Base-by-base conservation (phyloP, 2,797 vertebrate species). In the Streptopelia turtur region DNA sequence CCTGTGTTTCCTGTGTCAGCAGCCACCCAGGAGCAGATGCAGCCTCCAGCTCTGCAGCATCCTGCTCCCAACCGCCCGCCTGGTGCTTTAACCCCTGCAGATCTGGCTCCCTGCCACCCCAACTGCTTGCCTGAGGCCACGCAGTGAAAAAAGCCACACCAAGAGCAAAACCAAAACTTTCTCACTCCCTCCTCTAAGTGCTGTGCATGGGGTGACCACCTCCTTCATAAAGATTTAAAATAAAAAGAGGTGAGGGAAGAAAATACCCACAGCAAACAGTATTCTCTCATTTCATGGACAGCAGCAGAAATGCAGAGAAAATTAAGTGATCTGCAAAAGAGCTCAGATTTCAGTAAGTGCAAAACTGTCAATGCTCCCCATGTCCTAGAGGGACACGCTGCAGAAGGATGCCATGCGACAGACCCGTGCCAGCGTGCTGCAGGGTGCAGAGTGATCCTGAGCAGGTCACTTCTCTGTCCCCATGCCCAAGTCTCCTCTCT, bases 11-110 rank as follows among this genome's bases (percentile, higher is more conserved):
- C 91, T 83, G 87, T 83, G 82, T 76, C 87, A 92, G 87, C 93
- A 96, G 93, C 93, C 95, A 91, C 95, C 95, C 87, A 68, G 83
- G 63, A 96, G 90, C 69, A 86, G 57, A n/a, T 60, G 84, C 70
- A 61, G 75, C 93, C 87, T 85, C 45, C 31, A 90, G 94, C 82
- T 41, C 66, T n/a, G 83, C 83, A 84, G 87, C 87, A 85, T 89
- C 93, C 93, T 69, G 74, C 12, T 72, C 87, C 39, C 74, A 60
- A 3, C 87, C 33, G 65, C 41, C 53, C 9, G 11, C 52, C 52
- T 18, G 69, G 30, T 49, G 72, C n/a, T 82, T 83, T 91, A 87
- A 91, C 87, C 93, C 93, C 87, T 72, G 63, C 89, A 21, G 83
- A 33, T 55, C 74, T 63, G 77, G 91, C 83, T 21, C 57, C 55